Conservation (phyloP, 2,113 vertebrate species). For the Misgurnus mizolepis region DNA sequence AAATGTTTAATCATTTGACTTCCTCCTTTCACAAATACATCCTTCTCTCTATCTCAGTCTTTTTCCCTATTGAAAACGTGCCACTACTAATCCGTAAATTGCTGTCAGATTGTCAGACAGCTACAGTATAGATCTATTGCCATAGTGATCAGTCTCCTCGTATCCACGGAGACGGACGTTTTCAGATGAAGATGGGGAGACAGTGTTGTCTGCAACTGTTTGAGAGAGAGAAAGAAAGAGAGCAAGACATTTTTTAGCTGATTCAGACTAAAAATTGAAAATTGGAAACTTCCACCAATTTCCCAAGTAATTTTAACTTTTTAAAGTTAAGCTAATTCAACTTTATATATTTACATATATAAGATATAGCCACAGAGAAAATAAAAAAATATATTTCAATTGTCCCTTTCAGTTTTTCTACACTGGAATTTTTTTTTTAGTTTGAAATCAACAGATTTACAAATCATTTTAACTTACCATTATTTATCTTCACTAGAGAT, state of each 20-base stretch:
- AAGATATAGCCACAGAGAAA: no score
- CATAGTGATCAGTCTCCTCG: conserved; percentile 32
- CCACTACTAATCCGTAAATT: background rate
- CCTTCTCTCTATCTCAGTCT: background rate
- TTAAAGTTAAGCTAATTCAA: no score
- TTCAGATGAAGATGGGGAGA: conserved; percentile 28
- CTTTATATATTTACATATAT: no score
- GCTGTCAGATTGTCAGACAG: conserved; percentile 40
- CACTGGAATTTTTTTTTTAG: no score
- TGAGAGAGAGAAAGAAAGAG: background rate
- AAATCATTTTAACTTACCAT: no score
- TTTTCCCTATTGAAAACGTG: background rate
- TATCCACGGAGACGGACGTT: conserved; percentile 38
- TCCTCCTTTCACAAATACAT: background rate
- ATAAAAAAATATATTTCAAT: no score
- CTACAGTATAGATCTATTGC: conserved; percentile 29
- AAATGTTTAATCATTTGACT: background rate
- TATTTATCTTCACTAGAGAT: no score
- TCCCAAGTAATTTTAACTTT: no score
- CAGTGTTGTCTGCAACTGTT: background rate
- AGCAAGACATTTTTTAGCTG: background rate
- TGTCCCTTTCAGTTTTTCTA: no score
- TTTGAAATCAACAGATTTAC: no score
- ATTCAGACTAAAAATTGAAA: no score
- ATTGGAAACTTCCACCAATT: no score